These are phyloP conservation scores for Microcebus tavaratra DNA, from an alignment of 2,113 vertebrate genomes.

Conservation along the genomic window DNA sequence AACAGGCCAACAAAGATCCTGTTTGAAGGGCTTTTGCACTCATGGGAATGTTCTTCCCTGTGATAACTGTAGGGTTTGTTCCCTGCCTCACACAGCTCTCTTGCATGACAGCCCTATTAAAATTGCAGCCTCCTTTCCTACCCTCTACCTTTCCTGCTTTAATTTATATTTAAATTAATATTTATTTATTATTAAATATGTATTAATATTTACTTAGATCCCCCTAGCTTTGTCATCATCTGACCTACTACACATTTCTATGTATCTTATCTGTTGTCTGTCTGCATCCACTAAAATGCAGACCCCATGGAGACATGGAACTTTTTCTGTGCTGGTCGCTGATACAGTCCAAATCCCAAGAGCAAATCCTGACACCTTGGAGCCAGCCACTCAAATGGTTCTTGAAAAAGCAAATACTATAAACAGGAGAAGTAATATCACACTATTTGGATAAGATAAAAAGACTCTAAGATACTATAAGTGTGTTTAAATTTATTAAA, in stretches of 20 bases:
- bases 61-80: neutral
- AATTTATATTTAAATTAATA: too few species aligned
- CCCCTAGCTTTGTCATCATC: neutral
- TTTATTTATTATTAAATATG: too few species aligned
- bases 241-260: neutral
- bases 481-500: conserved; percentile 10
- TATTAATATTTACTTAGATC: too few species aligned
- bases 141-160: neutral
- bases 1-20: neutral
- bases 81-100: neutral
- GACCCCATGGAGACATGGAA: neutral
- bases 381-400: neutral
- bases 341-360: neutral
- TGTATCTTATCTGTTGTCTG: neutral
- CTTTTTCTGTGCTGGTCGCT: neutral
- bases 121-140: neutral
- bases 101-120: neutral
- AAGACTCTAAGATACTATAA: neutral
- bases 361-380: neutral
- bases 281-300: neutral
- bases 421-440: neutral
- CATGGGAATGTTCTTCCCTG: neutral
- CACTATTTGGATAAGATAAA: neutral
- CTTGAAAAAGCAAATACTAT: neutral
- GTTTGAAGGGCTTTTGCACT: neutral